A percentile compares a stretch with the other conserved stretches of the same genome.
phyloP scores from a whole-genome alignment of 2,888 invertebrate genomes.

The Xestia ashworthii region DNA sequence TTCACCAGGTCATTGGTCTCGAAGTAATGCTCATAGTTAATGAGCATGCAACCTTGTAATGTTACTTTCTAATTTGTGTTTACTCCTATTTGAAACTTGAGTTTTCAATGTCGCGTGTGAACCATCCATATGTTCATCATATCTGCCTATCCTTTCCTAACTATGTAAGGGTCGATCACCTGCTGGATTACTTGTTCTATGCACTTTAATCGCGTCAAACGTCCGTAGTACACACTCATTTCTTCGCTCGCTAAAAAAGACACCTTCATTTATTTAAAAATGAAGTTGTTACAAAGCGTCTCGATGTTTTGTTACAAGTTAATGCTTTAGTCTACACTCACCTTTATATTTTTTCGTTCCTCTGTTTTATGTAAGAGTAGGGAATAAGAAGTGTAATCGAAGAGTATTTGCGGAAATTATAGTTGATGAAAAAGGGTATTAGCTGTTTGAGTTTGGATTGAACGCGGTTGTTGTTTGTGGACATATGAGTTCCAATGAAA shows the following conservation, averaged over 20 bases:
- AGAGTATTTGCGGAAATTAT: conserved; percentile 26
- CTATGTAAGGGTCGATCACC: background rate
- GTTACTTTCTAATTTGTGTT: background rate
- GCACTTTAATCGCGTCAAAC: too few relatives aligned
- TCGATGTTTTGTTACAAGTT: background rate
- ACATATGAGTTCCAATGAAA: background rate
- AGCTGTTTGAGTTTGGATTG: background rate
- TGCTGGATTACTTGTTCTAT: too few relatives aligned
- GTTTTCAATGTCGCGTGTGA: background rate
- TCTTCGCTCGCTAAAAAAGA: background rate
- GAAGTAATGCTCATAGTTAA: background rate
- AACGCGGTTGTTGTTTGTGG: too few relatives aligned
- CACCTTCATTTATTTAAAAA: background rate
- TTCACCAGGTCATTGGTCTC: too few relatives aligned
- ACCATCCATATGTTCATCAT: background rate
- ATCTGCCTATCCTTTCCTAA: background rate
- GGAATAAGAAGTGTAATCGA: conserved; percentile 22
- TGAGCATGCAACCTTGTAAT: background rate
- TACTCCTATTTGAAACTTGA: background rate
- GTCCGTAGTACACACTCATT: background rate
- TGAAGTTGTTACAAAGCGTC: background rate
- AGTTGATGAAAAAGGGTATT: background rate
- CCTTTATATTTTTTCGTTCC: conserved; percentile 50
- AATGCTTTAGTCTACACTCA: background rate
- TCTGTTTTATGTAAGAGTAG: conserved; percentile 14